A percentile compares a stretch with the other conserved stretches of the same genome.
Conservation (phyloP, 2,888 invertebrate species). For the Pelosia muscerda region DNA sequence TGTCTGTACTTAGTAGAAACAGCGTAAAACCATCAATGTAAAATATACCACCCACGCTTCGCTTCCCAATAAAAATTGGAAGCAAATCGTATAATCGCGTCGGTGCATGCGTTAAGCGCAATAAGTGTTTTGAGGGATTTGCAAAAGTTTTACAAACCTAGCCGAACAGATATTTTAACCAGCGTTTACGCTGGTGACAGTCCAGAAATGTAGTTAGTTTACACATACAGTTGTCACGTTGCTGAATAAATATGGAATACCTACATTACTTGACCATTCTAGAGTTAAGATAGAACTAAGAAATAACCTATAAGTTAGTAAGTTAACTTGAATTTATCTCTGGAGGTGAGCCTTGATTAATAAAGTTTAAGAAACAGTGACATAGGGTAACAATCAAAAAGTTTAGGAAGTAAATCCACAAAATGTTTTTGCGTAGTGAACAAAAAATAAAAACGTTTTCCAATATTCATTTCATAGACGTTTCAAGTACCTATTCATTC, state of each 20-base stretch:
- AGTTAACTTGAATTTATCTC: no score
- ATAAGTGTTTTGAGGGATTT: background rate
- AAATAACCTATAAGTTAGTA: no score
- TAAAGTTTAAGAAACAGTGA: background rate
- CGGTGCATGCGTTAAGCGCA: background rate
- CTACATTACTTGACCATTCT: no score
- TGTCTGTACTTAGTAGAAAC: no score
- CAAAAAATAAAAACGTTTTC: background rate
- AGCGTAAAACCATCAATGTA: no score
- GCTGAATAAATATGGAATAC: no score
- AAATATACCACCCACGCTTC: no score
- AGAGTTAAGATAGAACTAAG: no score
- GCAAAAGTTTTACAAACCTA: background rate
- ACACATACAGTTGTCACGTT: no score
- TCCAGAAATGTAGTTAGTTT: no score
- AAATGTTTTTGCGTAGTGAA: slow-evolving; percentile 12
- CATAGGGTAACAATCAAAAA: background rate
- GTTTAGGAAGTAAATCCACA: background rate
- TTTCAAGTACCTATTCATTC: background rate
- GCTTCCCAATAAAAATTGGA: background rate
- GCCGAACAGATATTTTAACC: background rate
- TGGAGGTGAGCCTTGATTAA: no score
- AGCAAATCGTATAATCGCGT: background rate
- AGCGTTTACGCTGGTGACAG: no score
- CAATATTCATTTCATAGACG: background rate